These are phyloP conservation scores for Diorhabda elongata DNA, from an alignment of 1,140 invertebrate genomes.

Conservation along the genomic window DNA sequence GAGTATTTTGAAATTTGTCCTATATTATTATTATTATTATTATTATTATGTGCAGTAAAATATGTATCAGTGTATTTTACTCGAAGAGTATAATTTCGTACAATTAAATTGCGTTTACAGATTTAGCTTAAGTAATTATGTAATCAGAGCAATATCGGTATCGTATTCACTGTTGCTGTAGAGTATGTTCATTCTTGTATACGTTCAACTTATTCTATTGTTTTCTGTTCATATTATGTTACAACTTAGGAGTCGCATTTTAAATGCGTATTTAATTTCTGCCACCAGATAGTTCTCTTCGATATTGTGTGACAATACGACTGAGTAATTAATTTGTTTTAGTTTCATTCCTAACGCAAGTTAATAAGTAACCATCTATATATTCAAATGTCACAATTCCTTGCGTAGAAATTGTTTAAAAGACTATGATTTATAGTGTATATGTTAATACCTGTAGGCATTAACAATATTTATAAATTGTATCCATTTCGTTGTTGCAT, in stretches of 20 bases:
- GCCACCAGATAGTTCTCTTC: not conserved
- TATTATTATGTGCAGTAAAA: too few relatives aligned
- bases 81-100: not conserved
- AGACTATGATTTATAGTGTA: not conserved
- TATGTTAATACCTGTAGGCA: not conserved
- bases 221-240: not conserved
- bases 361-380: not conserved
- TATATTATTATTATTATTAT: too few relatives aligned
- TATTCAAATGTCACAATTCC: not conserved
- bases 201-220: not conserved
- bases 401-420: not conserved
- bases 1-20: too few relatives aligned
- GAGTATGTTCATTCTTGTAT: not conserved
- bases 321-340: not conserved
- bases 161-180: not conserved
- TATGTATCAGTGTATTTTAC: too few relatives aligned
- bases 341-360: not conserved
- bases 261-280: not conserved
- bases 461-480: not conserved
- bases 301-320: conserved; percentile 2
- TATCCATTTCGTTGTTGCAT: not conserved
- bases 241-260: not conserved
- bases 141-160: not conserved
- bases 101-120: not conserved
- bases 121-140: not conserved